Evolutionary conservation across 2,888 invertebrate species (phyloP).

Genomic region (Oligia fasciuncula): DNA sequence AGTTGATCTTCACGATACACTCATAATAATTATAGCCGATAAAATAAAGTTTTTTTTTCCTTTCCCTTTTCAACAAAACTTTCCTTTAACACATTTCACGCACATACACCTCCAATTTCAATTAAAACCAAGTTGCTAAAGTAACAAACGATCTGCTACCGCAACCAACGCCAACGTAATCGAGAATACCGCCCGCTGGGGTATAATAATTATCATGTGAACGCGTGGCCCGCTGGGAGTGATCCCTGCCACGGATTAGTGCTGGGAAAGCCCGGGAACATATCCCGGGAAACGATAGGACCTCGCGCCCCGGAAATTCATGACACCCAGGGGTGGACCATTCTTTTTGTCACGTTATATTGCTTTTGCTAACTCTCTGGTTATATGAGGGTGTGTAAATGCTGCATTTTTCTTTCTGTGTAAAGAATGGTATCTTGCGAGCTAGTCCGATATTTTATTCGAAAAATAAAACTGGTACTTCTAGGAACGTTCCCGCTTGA

Average conservation of each 20-base stretch:
- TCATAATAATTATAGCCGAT: not conserved
- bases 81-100: not conserved
- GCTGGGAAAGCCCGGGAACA: conserved; percentile 68
- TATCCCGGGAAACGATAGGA: conserved; percentile 69
- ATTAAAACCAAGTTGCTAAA: conserved; percentile 59
- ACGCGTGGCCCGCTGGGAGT: conserved; percentile 70
- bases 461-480: conserved; percentile 23
- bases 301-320: conserved; percentile 69
- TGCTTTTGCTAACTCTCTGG: conserved; percentile 62
- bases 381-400: conserved; percentile 47
- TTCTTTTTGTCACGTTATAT: conserved; percentile 64
- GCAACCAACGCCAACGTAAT: conserved; percentile 69
- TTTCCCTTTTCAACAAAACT: not conserved
- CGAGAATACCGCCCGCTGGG: conserved; percentile 63
- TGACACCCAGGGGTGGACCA: conserved; percentile 58
- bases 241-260: conserved; percentile 73
- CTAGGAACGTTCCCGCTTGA: not conserved
- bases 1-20: not conserved
- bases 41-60: not conserved
- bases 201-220: conserved; percentile 77
- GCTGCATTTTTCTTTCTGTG: conserved; percentile 46
- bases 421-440: conserved; percentile 41
- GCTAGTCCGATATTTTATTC: conserved; percentile 26
- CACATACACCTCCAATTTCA: conserved; percentile 47
- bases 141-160: conserved; percentile 65